A percentile compares a stretch with the other conserved stretches of the same genome.
Conservation (phyloP, 2,888 invertebrate genomes). For the Chaetogeoica ovagalla region DNA sequence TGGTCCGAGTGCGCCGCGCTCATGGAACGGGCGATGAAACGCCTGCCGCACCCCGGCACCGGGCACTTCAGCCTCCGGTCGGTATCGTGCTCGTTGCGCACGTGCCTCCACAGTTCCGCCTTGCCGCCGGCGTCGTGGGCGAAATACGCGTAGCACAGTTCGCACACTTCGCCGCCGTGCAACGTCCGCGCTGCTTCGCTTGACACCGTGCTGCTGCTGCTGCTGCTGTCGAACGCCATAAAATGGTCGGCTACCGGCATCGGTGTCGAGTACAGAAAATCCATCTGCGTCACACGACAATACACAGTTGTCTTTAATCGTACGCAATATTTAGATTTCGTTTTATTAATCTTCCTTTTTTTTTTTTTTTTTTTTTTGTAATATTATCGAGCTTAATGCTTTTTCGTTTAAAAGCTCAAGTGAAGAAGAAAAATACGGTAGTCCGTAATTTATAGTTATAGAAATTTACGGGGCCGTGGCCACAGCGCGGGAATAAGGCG, state of each 20-base stretch:
- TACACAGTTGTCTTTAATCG: no score
- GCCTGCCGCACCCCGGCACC: not conserved
- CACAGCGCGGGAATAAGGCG: no score
- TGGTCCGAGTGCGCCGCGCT: not conserved
- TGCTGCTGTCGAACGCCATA: not conserved
- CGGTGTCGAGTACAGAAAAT: not conserved
- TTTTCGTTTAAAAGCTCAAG: no score
- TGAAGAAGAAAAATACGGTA: no score
- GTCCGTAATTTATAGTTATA: no score
- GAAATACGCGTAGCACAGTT: not conserved
- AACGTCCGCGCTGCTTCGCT: no score
- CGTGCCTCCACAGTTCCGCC: constrained; percentile 17
- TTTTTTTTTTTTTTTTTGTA: no score
- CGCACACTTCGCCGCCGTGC: constrained; percentile 4
- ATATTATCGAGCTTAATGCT: no score
- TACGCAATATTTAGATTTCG: no score
- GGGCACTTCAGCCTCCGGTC: not conserved
- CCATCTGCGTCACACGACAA: constrained; percentile 1
- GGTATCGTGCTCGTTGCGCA: not conserved
- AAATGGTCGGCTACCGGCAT: constrained; percentile 28
- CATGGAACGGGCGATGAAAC: not conserved
- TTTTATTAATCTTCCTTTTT: no score
- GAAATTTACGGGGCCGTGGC: no score
- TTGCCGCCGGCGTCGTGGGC: not conserved
- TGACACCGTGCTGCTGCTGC: not conserved